A percentile compares a stretch with the other conserved stretches of the same genome.
Conservation (phyloP, 2,113 vertebrate genomes). For the Sporophila hypoxantha region DNA sequence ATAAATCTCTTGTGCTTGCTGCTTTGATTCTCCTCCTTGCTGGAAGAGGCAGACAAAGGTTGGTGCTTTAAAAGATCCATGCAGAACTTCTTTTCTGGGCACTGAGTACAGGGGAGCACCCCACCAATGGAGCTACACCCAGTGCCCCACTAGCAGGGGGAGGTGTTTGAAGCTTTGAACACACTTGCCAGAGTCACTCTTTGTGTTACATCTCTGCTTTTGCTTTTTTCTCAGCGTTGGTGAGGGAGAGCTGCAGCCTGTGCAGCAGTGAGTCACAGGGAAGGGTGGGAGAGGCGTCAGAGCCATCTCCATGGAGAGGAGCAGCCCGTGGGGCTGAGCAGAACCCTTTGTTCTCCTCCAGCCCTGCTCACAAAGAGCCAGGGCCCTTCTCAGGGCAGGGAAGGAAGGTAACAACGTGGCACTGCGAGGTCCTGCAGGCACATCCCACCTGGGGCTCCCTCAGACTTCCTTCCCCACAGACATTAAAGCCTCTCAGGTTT, state of each 20-base stretch:
- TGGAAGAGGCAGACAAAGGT: background rate
- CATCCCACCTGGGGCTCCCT: background rate
- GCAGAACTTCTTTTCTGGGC: background rate
- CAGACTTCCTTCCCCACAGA: rapidly evolving
- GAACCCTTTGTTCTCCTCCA: background rate
- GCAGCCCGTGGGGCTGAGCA: background rate
- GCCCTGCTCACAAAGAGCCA: background rate
- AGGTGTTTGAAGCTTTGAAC: background rate
- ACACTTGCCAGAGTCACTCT: background rate
- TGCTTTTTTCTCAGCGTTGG: background rate
- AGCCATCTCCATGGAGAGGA: slow-evolving; percentile 33
- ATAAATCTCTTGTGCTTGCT: background rate
- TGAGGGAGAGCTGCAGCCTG: slow-evolving; percentile 2
- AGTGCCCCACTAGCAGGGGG: background rate
- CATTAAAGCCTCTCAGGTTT: background rate
- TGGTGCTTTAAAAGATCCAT: background rate
- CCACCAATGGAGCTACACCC: background rate
- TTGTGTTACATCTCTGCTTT: background rate
- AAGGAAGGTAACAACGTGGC: background rate
- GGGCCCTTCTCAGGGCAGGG: background rate
- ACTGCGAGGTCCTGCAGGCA: background rate
- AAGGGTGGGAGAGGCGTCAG: slow-evolving; percentile 19
- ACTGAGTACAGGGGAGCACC: background rate
- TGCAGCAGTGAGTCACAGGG: background rate
- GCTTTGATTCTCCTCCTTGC: background rate